These are phyloP conservation scores for Polyodon spathula DNA, from an alignment of 2,113 vertebrate species.

Conservation along the genomic window DNA sequence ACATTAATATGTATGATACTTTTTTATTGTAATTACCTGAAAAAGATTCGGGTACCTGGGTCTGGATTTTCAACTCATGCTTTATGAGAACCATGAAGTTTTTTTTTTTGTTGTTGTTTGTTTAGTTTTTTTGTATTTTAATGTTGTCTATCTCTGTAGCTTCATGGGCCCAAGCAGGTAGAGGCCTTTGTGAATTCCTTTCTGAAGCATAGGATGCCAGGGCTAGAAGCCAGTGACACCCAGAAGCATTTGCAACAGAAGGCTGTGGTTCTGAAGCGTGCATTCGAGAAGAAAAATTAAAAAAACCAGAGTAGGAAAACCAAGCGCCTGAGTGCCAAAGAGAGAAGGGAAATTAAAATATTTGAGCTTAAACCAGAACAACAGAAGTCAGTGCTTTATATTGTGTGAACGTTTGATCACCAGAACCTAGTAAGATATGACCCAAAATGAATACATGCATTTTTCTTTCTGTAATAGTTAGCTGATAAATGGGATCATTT, in stretches of 20 bases:
- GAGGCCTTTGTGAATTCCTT: slow-evolving; percentile 62
- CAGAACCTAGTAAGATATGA: too few species aligned
- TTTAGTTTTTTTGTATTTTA: too few species aligned
- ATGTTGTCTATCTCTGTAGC: slow-evolving; percentile 33
- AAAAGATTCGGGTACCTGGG: too few species aligned
- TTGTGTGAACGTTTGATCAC: background rate
- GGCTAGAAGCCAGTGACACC: slow-evolving; percentile 11
- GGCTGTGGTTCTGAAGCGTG: slow-evolving; percentile 65
- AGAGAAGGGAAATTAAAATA: slow-evolving; percentile 60
- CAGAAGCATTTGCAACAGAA: slow-evolving; percentile 54
- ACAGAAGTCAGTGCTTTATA: slow-evolving; percentile 56
- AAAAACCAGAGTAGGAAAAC: slow-evolving; percentile 45
- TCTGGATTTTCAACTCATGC: too few species aligned
- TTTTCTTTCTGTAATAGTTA: too few species aligned
- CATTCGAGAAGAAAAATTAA: slow-evolving; percentile 29
- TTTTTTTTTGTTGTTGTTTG: too few species aligned
- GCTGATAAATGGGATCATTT: too few species aligned
- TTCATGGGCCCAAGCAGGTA: slow-evolving; percentile 35
- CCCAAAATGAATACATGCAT: too few species aligned
- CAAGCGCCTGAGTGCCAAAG: slow-evolving; percentile 61
- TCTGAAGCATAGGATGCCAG: slow-evolving; percentile 57
- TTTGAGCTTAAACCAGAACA: slow-evolving; percentile 71
- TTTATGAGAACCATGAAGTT: too few species aligned
- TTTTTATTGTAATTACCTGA: too few species aligned
- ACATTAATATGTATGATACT: too few species aligned